Evolutionary conservation across 2,797 vertebrate genomes (phyloP), one percentile per base, ranked within the genome.

Genomic region (Scolopax bukidnonensis): DNA sequence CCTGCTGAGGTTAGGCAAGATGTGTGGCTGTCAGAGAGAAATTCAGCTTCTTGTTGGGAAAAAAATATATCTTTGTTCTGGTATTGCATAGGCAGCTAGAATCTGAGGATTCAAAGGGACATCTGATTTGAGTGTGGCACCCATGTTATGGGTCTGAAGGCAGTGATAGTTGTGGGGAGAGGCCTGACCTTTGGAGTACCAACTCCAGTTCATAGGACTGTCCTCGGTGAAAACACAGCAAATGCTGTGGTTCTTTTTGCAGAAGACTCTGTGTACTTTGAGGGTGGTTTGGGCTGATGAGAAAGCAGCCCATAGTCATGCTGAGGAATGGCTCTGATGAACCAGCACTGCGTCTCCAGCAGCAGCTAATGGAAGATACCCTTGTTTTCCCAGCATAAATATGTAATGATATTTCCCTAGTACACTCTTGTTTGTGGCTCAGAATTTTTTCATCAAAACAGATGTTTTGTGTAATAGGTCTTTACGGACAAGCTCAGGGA

Each of bases 221-320:
- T 28, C 41, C 10, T 48, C 41, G 17, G 33, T 61, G 51, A 87
- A 64, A 86, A 48, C 24, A 10, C 33, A 84, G 59, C 8, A 79
- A 61, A 47, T 73, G 33, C 59, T 54, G 47, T n/a, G 32, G 11
- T 47, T 4, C 30, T 89, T 81, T 60, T 36, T 28, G 25, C 3
- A 0, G 3, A 51, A 67, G 36, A 30, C 16, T 64, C 11, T 0
- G 1, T 16, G 19, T 57, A 9, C 28, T 68, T 43, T 20, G 40
- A 41, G 20, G 4, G 16, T 36, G 25, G 14, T 4, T 74, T 50
- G 36, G 56, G 47, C 54, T 83, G 71, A 27, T 40, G 33, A 36
- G 71, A 41, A 61, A 59, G 21, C 30, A 65, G 38, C 18, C 27
- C 38, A 27, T 77, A 0, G 56, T 87, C 6, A 2, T 53, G 53